Evolutionary conservation across 2,888 invertebrate genomes (phyloP), one percentile per base, ranked within the genome.

Genomic region (Trypoxylon attenuatum): DNA sequence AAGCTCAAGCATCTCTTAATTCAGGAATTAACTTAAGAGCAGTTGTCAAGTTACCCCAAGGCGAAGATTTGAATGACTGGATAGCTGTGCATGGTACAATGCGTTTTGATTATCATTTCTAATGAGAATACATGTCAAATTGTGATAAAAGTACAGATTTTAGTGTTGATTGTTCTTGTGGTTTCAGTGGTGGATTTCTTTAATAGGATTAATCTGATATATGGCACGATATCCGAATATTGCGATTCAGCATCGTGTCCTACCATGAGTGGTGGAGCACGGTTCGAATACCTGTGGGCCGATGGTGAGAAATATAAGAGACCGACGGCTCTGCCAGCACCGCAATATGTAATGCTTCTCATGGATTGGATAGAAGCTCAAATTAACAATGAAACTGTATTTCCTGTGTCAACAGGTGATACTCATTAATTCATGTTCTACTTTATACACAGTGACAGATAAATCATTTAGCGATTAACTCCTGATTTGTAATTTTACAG

Each of bases 361-460:
- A 96, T 96, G 95, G 96, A 96, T 84, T 97, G 96, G 96, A 93
- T 94, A 41, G 97, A 97, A 87, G 88, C 91, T 39, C 95, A 96
- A 87, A 96, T 97, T 74, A 97, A 97, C 85, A 93, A 96, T 85
- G 96, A 96, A 87, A 88, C 90, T 38, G 88, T 96, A 49, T 97
- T 97, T 84, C 96, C 96, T 0, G 93, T 94, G 15, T 93, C 93
- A 58, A 93, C 93, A 73, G 91, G 92, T 92, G 57, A 8, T 42
- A 21, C 13, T 43, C 16, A 10, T 42, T 50, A 29, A 55, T 25
- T 18, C n/a, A n/a, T n/a, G n/a, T n/a, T n/a, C n/a, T n/a, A n/a
- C n/a, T n/a, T n/a, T n/a, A n/a, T n/a, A n/a, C n/a, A n/a, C n/a
- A 68, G 42, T 56, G 18, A 39, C 5, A 8, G 1, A 22, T 23